These are phyloP conservation scores for Hyles lineata DNA, from an alignment of 2,888 invertebrate species.

Conservation along the genomic window DNA sequence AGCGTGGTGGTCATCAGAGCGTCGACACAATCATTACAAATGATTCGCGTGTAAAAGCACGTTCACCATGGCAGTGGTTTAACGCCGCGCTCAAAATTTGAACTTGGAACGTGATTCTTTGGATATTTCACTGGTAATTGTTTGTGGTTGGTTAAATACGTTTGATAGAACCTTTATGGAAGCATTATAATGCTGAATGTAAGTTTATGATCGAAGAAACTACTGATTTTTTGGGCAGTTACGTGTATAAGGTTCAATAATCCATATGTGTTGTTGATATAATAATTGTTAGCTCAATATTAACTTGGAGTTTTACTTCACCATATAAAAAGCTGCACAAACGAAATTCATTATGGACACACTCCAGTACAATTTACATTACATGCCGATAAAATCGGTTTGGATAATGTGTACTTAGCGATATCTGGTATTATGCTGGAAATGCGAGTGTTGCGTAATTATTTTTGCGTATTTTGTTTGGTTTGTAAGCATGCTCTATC, in stretches of 20 bases:
- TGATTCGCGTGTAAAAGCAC: constrained; percentile 14
- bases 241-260: neutral
- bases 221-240: neutral
- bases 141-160: constrained; percentile 12
- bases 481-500: neutral
- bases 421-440: neutral
- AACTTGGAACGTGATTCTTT: constrained; percentile 9
- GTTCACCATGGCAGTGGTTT: neutral
- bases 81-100: constrained; percentile 1
- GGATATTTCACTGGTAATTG: constrained; percentile 4
- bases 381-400: constrained; percentile 14
- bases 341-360: neutral
- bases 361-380: constrained; percentile 8
- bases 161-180: neutral
- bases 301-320: too few relatives aligned
- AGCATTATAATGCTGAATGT: neutral
- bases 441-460: neutral
- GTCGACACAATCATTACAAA: constrained; percentile 16
- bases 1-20: constrained; percentile 13
- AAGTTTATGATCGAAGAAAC: constrained; percentile 1
- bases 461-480: neutral
- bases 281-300: too few relatives aligned
- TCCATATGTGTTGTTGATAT: too few relatives aligned
- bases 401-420: neutral
- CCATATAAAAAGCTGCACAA: neutral